Evolutionary conservation across 2,113 vertebrate genomes (phyloP).

Genomic region (Clupea harengus): DNA sequence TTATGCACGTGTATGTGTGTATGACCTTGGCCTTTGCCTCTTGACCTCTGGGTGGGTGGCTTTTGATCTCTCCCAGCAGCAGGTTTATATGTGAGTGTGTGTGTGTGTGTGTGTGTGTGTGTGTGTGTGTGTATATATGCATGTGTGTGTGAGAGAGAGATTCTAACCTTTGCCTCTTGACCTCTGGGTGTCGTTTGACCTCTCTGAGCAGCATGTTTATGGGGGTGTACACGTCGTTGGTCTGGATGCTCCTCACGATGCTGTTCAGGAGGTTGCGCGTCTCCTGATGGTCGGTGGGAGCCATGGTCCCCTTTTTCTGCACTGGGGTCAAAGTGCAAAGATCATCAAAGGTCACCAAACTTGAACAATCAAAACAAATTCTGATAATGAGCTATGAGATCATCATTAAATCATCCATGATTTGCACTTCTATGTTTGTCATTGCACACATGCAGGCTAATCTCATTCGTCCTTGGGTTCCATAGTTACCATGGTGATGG

Average conservation of each 20-base stretch:
- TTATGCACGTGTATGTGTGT: too few species aligned
- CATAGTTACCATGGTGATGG: neutral
- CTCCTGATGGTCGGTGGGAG: conserved; percentile 80
- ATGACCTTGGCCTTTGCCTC: too few species aligned
- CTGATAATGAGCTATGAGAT: neutral
- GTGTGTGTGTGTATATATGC: neutral
- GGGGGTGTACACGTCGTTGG: conserved; percentile 87
- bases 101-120: neutral
- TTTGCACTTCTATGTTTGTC: too few species aligned
- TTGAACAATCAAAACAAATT: neutral
- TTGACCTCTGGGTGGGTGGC: too few species aligned
- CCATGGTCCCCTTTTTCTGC: conserved; percentile 75
- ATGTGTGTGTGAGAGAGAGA: accelerated
- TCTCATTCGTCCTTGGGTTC: too few species aligned
- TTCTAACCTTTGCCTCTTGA: conserved; percentile 84
- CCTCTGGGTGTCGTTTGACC: conserved; percentile 72
- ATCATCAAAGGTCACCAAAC: conserved; percentile 7
- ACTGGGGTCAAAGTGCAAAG: conserved; percentile 52
- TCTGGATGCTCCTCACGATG: conserved; percentile 86
- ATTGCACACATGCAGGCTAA: neutral
- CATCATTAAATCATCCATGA: too few species aligned
- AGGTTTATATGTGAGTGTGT: conserved; percentile 46
- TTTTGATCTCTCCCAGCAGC: too few species aligned
- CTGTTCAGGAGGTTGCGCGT: conserved; percentile 80
- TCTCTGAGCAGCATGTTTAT: conserved; percentile 81